Conservation (phyloP, 2,888 invertebrate species). For the Pseudolycoriella hygida region DNA sequence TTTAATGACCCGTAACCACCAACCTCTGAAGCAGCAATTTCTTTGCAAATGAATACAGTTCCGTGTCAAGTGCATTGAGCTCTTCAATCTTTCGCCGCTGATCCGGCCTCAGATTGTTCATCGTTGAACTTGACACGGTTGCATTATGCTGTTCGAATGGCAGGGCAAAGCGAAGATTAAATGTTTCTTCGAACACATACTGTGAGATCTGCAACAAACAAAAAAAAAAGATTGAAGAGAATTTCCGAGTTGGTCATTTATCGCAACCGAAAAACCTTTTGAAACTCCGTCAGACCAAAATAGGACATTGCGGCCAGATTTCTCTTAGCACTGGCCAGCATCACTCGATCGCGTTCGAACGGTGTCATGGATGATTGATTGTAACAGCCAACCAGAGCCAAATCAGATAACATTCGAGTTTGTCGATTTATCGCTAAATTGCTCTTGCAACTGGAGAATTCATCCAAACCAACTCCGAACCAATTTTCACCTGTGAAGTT, state of each 20-base stretch:
- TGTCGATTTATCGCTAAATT: conserved; percentile 94
- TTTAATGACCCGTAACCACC: conserved; percentile 11
- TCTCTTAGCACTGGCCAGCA: conserved; percentile 88
- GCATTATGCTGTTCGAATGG: conserved; percentile 86
- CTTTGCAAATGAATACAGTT: conserved; percentile 86
- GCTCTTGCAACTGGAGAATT: conserved; percentile 79
- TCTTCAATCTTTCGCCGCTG: conserved; percentile 59
- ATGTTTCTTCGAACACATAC: conserved; percentile 88
- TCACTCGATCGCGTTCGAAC: conserved; percentile 60
- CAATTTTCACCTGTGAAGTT: conserved; percentile 46
- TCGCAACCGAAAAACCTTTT: too few species aligned
- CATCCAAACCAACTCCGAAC: conserved; percentile 75
- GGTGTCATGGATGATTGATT: conserved; percentile 60
- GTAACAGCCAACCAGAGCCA: conserved; percentile 90
- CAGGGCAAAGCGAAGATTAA: conserved; percentile 75
- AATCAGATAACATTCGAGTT: conserved; percentile 93
- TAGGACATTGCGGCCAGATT: conserved; percentile 92
- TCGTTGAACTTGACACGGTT: conserved; percentile 68
- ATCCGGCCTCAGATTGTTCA: conserved; percentile 54
- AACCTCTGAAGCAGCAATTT: conserved; percentile 64
- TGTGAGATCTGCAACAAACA: conserved; percentile 48
- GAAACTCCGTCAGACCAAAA: conserved; percentile 92
- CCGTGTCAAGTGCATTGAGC: conserved; percentile 77
- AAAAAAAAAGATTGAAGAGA: conserved; percentile 3
- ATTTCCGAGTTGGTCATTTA: too few species aligned